Conservation (phyloP, 2,113 vertebrate genomes). For the Oenanthe oenanthe region DNA sequence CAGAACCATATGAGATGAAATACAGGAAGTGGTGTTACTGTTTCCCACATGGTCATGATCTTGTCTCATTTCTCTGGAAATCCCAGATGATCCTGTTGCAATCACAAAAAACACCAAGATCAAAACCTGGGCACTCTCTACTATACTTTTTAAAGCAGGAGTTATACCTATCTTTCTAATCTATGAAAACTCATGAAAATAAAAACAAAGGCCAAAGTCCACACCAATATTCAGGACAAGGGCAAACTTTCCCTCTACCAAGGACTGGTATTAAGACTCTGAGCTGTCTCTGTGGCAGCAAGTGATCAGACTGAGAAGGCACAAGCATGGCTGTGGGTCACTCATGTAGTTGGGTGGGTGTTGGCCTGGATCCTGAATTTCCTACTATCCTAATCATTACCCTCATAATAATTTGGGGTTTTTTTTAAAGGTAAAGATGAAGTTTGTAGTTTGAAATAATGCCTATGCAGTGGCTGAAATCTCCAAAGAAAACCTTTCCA, state of each 20-base stretch:
- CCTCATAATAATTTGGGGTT: fast-evolving
- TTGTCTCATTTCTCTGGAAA: background rate
- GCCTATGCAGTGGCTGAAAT: background rate
- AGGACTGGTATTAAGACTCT: background rate
- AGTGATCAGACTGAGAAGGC: background rate
- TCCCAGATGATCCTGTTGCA: background rate
- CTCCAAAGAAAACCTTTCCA: background rate
- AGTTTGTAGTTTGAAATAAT: background rate
- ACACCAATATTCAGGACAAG: background rate
- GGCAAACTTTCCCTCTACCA: background rate
- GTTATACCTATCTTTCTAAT: background rate
- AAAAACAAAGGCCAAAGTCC: background rate
- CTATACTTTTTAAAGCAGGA: background rate
- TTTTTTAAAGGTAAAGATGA: background rate
- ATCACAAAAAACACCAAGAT: background rate
- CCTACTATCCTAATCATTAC: background rate
- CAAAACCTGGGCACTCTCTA: background rate
- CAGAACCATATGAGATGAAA: background rate
- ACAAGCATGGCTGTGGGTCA: background rate
- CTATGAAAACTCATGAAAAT: background rate
- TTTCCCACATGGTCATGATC: background rate
- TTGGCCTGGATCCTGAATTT: background rate
- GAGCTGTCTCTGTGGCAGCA: background rate
- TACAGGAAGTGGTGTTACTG: background rate
- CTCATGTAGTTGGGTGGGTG: background rate